These are phyloP conservation scores for Corythornis vintsioides DNA, from an alignment of 2,113 vertebrate genomes.

Conservation along the genomic window DNA sequence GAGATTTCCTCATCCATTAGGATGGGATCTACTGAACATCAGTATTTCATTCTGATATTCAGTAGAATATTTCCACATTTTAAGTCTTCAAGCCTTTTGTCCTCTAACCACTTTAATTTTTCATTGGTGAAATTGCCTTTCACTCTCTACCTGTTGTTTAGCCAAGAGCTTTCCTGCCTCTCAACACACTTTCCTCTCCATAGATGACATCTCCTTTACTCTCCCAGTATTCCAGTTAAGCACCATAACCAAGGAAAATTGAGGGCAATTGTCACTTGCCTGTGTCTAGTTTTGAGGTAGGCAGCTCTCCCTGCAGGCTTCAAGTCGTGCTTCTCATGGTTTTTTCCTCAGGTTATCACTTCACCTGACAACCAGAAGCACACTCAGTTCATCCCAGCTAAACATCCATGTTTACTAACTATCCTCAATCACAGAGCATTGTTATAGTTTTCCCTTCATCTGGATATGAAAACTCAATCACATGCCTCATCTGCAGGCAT, in stretches of 20 bases:
- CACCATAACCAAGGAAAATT: not conserved
- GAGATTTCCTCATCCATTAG: not conserved
- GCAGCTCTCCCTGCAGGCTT: not conserved
- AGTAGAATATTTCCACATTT: not conserved
- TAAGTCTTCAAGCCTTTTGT: not conserved
- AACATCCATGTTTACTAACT: not conserved
- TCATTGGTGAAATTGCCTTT: not conserved
- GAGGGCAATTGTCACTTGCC: not conserved
- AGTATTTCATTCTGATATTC: not conserved
- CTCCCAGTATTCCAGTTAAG: not conserved
- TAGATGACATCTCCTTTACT: not conserved
- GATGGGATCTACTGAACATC: not conserved
- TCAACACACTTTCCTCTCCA: not conserved
- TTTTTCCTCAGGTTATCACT: not conserved
- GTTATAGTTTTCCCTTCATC: not conserved
- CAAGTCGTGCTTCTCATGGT: fast-evolving
- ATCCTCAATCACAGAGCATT: not conserved
- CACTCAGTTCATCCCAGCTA: not conserved
- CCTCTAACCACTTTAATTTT: not conserved
- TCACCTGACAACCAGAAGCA: not conserved
- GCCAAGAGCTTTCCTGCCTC: not conserved
- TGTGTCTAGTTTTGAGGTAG: not conserved
- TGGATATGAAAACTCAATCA: not conserved
- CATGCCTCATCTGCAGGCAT: not conserved
- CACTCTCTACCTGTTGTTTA: not conserved